These are phyloP conservation scores for Oreochromis niloticus DNA, from an alignment of 2,113 vertebrate genomes.

Conservation along the genomic window DNA sequence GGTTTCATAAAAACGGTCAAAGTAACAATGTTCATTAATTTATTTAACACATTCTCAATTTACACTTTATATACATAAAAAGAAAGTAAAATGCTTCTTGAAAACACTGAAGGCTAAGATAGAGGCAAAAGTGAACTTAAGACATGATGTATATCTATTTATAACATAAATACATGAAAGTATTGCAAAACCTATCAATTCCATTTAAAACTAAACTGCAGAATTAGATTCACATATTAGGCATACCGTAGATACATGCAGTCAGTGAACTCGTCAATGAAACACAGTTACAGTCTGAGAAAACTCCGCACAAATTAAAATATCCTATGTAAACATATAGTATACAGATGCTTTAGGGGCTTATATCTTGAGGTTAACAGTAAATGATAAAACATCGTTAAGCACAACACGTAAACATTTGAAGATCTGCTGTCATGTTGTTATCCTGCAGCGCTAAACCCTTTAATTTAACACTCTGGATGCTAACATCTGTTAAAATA, in stretches of 20 bases:
- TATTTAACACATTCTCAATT: conserved; percentile 12
- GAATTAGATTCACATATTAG: neutral
- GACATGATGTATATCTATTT: conserved; percentile 31
- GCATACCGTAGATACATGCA: neutral
- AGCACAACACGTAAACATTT: conserved; percentile 39
- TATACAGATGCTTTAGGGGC: neutral
- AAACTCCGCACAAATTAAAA: neutral
- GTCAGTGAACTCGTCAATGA: neutral
- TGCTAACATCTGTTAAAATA: neutral
- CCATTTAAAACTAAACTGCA: neutral
- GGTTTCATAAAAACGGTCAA: neutral
- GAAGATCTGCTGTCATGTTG: neutral
- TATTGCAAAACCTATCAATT: neutral
- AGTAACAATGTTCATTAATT: conserved; percentile 2
- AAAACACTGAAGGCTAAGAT: neutral
- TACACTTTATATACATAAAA: conserved; percentile 25
- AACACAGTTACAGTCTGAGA: neutral
- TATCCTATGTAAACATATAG: neutral
- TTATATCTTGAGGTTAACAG: neutral
- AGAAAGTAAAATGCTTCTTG: neutral
- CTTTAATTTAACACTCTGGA: neutral
- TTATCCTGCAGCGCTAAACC: neutral
- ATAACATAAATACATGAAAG: conserved; percentile 43
- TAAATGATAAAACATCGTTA: neutral
- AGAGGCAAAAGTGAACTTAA: conserved; percentile 24